A percentile compares a stretch with the other conserved stretches of the same genome.
These are phyloP conservation scores for Poeciliopsis gracilis DNA, from an alignment of 2,797 vertebrate genomes.

Conservation along the genomic window DNA sequence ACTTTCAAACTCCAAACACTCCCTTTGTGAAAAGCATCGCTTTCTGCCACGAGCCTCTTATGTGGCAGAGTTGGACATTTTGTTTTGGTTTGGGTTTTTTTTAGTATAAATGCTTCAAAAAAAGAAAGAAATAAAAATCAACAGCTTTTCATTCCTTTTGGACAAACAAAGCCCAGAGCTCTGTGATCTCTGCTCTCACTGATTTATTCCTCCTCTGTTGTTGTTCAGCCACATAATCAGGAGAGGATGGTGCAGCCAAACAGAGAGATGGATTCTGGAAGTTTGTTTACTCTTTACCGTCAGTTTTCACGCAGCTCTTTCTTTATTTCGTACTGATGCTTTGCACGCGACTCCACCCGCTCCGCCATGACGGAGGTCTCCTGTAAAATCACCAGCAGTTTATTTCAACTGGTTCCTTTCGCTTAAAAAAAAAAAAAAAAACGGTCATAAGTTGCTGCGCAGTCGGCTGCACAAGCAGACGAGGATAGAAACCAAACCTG, in stretches of 20 bases:
- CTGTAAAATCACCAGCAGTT: no score
- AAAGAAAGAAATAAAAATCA: background rate
- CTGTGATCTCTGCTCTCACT: constrained; percentile 20
- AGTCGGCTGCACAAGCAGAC: no score
- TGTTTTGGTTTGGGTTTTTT: no score
- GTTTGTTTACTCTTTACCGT: background rate
- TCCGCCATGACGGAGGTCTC: no score
- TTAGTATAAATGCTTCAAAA: background rate
- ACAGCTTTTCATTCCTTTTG: background rate
- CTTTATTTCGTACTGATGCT: background rate
- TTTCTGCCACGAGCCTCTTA: background rate
- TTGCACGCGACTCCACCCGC: no score
- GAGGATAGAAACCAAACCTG: no score
- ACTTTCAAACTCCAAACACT: background rate
- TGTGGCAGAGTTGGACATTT: background rate
- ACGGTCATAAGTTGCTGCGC: no score
- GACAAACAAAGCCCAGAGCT: constrained; percentile 10
- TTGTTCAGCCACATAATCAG: background rate
- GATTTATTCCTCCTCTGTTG: constrained; percentile 50
- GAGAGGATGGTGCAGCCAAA: constrained; percentile 4
- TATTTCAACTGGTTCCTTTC: no score
- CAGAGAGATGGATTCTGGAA: background rate
- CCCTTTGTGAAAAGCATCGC: background rate
- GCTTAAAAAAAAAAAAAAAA: no score
- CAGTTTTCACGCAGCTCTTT: constrained; percentile 14